Evolutionary conservation across 2,113 vertebrate species (phyloP).

Genomic region (Thinocorus orbignyianus): DNA sequence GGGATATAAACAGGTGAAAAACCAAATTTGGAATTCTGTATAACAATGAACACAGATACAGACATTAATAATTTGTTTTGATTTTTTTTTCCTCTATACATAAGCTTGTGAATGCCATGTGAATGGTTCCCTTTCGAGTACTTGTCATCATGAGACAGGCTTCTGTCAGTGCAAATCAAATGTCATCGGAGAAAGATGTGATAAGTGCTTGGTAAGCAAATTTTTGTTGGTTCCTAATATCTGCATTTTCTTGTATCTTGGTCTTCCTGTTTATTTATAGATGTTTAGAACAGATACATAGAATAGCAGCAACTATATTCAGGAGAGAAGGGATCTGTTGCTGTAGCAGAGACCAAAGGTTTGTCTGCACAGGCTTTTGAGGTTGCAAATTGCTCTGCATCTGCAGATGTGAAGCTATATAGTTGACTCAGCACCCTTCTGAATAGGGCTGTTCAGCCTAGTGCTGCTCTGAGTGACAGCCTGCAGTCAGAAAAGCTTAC

Average conservation of each 20-base stretch:
- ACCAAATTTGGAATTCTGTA: neutral
- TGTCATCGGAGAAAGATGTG: slow-evolving; percentile 82
- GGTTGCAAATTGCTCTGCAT: neutral
- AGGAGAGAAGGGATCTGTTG: neutral
- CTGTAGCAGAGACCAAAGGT: neutral
- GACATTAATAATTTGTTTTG: neutral
- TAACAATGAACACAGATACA: neutral
- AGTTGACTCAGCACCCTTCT: neutral
- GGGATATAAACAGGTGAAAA: neutral
- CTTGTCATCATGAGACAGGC: slow-evolving; percentile 84
- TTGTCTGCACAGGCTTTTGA: neutral
- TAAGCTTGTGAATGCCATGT: slow-evolving; percentile 85
- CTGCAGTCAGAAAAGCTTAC: neutral
- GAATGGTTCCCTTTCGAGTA: slow-evolving; percentile 76
- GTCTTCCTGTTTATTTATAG: neutral
- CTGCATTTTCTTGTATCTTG: neutral
- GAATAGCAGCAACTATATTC: neutral
- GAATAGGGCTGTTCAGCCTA: neutral
- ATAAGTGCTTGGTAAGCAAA: slow-evolving; percentile 85
- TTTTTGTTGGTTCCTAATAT: neutral
- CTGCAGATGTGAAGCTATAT: neutral
- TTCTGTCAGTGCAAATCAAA: slow-evolving; percentile 84
- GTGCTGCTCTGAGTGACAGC: fast-evolving
- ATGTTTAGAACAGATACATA: neutral
- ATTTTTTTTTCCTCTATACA: neutral